These are phyloP conservation scores for Thinocorus orbignyianus DNA, from an alignment of 2,113 vertebrate species.

Conservation along the genomic window DNA sequence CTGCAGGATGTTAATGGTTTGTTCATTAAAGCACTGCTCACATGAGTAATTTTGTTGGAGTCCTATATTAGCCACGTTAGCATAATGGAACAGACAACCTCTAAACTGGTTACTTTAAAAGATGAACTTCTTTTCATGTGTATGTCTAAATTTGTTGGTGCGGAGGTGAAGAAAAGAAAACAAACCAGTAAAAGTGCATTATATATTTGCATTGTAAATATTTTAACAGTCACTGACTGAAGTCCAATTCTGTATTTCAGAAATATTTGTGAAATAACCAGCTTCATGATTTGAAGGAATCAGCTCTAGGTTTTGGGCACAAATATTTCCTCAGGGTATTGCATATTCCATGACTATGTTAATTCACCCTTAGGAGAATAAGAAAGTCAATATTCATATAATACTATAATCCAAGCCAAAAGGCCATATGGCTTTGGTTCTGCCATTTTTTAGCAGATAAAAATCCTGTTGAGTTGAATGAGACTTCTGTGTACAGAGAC, in stretches of 20 bases:
- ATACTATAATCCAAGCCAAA: not conserved
- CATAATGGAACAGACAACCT: not conserved
- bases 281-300: not conserved
- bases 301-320: not conserved
- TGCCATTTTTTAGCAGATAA: not conserved
- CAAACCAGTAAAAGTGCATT: not conserved
- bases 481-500: not conserved
- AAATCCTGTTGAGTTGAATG: not conserved
- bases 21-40: not conserved
- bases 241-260: not conserved
- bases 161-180: not conserved
- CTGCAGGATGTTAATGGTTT: not conserved
- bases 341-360: not conserved
- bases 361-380: not conserved
- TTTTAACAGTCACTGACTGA: not conserved
- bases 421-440: constrained; percentile 26
- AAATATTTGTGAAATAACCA: not conserved
- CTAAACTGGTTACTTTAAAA: not conserved
- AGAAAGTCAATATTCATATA: not conserved
- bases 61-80: not conserved
- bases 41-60: not conserved
- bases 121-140: not conserved
- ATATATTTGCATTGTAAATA: not conserved
- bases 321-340: not conserved
- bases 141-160: not conserved